Evolutionary conservation across 64 coral and sea anemone genomes (phyloP), one percentile per base, ranked within the genome.

Genomic region (Montipora foliosa): DNA sequence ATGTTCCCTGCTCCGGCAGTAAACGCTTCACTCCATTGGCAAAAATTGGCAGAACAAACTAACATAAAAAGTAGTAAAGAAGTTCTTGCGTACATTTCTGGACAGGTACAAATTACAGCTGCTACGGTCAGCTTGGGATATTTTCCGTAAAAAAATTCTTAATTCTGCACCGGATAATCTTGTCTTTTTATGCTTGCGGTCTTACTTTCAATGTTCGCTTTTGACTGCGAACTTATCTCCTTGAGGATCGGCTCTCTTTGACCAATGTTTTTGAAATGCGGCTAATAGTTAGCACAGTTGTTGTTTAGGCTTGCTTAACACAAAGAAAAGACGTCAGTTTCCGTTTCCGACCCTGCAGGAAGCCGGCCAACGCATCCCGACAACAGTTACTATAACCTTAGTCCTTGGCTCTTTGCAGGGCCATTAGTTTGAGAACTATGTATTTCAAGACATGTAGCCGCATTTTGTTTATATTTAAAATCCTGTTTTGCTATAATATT

Each of bases 321-420:
- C 82, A 71, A 86, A 49, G 47, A 86, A 49, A 84, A 86, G 66
- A 72, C 62, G 66, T 68, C 48, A 21, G 68, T 61, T 86, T 86
- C 82, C 82, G 82, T 19, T 86, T 71, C 82, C 82, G 82, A 67
- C 49, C n/a, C 16, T 49, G 47, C 17, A 21, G 66, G 82, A 44
- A 62, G 17, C 66, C 82, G 64, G 62, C 64, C 82, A 86, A 86
- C 62, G 66, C 47, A 69, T 68, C 67, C 37, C 37, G 62, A 72
- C 10, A 71, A 52, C 46, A 8, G 11, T 11, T 57, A 8, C 53
- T 57, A 11, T 86, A n/a, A 16, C 66, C 5, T 4, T 45, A 24
- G 24, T 68, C 16, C 46, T 72, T 17, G 29, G 0, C 21, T 47
- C 59, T 17, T 58, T 67, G 14, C 16, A 62, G 52, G 16, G 37